Base-by-base conservation (phyloP, 2,797 vertebrate genomes). In the Remorina albescens region DNA sequence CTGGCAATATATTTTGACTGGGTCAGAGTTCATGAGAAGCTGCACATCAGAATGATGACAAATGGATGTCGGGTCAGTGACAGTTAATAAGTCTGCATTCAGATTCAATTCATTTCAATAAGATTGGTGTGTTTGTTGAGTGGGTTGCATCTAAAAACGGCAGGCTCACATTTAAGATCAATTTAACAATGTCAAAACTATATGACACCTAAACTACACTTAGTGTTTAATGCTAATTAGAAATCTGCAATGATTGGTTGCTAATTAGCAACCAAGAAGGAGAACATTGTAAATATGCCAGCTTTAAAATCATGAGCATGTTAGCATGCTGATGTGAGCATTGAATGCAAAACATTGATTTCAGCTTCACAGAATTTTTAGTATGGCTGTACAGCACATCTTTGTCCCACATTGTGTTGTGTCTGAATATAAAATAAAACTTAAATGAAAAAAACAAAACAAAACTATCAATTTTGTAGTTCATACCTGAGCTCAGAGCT, bases 401-500 rank as follows among this genome's bases (percentile, higher is more conserved):
- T 2, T 2, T 36, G 9, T 36, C 34, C 34, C 34, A 8, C 5
- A 41, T 41, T 41, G 16, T 44, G 41, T 42, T 42, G 7, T 41
- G 4, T 16, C 39, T 44, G 7, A 44, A 8, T 46, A 4, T 46
- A n/a, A 21, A 46, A 46, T 46, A n/a, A 44, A 44, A 6, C 41
- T 19, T 44, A 7, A 44, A 19, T 44, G 41, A 44, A 2, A 9
- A 50, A 32, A 49, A 15, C 15, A 16, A 39, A 15, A 15, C 5
- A 8, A 42, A 36, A 25, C 0, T 26, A 18, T 37, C 0, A 15
- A 1, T 42, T 25, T 11, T 8, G 18, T 11, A 23, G 16, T 7
- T 2, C 25, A 0, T 70, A 90, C 88, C 88, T 87, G 72, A 61
- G 62, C 83, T 82, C 8, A 85, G 70, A 39, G 49, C 51, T 6